Conservation (phyloP, 2,113 vertebrate genomes). For the Cebidichthys violaceus region DNA sequence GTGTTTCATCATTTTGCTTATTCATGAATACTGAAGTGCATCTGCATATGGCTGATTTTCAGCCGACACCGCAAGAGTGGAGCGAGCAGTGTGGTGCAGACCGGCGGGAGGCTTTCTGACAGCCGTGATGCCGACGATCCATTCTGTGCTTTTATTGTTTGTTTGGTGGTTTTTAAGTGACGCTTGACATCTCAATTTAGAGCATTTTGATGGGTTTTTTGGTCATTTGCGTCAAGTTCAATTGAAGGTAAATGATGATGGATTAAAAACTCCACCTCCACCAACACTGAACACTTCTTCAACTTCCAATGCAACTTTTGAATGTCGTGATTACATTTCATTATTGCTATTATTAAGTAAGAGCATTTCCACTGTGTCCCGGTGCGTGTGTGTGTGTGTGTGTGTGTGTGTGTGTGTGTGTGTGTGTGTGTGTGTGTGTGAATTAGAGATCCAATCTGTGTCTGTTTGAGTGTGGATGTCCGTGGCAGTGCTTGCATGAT, state of each 20-base stretch:
- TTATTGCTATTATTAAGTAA: not conserved
- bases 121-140: not conserved
- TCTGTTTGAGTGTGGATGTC: not conserved
- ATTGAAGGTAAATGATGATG: not conserved
- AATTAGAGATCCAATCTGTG: not conserved
- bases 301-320: not conserved
- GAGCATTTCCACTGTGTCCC: not conserved
- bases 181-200: not conserved
- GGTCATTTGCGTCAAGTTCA: not conserved
- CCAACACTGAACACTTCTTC: not conserved
- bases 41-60: slow-evolving; percentile 44
- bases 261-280: not conserved
- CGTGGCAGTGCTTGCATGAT: not conserved
- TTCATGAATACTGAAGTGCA: slow-evolving; percentile 48
- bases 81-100: slow-evolving; percentile 6
- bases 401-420: not conserved
- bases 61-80: slow-evolving; percentile 20
- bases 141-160: not conserved
- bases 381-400: not conserved
- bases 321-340: not conserved
- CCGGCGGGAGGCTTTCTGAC: not conserved
- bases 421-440: not conserved
- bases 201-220: not conserved
- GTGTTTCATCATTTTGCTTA: slow-evolving; percentile 58
- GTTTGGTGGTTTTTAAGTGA: not conserved